Percentiles rank a stretch among this genome's conserved stretches.
Evolutionary conservation across 1,140 invertebrate species (phyloP).

Genomic region (Formica exsecta): DNA sequence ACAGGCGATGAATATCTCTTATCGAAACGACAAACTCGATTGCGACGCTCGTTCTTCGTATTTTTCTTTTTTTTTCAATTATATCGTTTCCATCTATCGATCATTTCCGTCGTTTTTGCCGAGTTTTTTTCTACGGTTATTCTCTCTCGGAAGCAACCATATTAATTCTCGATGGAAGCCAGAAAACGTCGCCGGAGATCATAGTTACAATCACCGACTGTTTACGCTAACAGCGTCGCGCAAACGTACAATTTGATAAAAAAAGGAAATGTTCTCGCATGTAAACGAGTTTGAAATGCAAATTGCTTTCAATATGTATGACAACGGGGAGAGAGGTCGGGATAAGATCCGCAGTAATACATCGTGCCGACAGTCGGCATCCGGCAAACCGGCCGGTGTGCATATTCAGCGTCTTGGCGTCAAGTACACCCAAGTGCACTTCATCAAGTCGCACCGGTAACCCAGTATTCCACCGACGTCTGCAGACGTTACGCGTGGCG

Average conservation of each 20-base stretch:
- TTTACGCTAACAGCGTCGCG: slow-evolving; percentile 31
- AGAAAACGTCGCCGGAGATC: not conserved
- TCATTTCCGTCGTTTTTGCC: not conserved
- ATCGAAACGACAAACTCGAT: not conserved
- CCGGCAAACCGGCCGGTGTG: slow-evolving; percentile 80
- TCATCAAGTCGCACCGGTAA: slow-evolving; percentile 80
- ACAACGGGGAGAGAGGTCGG: slow-evolving; percentile 74
- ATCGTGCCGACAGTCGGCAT: slow-evolving; percentile 84
- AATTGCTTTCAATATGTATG: slow-evolving; percentile 83
- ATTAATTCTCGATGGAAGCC: slow-evolving; percentile 6
- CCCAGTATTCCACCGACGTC: slow-evolving; percentile 68
- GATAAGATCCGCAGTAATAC: slow-evolving; percentile 86
- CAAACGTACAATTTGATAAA: not conserved
- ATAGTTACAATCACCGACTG: slow-evolving; percentile 11
- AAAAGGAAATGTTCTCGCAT: not conserved
- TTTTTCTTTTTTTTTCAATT: not conserved
- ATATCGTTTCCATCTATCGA: not conserved
- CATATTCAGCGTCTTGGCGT: slow-evolving; percentile 84
- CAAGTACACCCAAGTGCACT: slow-evolving; percentile 81
- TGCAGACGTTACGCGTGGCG: slow-evolving; percentile 72
- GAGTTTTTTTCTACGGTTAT: not conserved
- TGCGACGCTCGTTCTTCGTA: not conserved
- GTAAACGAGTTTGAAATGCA: slow-evolving; percentile 78
- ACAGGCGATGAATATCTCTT: not conserved
- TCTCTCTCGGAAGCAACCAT: not conserved